These are phyloP conservation scores for Phania funesta DNA, from an alignment of 2,888 invertebrate species.

Conservation along the genomic window DNA sequence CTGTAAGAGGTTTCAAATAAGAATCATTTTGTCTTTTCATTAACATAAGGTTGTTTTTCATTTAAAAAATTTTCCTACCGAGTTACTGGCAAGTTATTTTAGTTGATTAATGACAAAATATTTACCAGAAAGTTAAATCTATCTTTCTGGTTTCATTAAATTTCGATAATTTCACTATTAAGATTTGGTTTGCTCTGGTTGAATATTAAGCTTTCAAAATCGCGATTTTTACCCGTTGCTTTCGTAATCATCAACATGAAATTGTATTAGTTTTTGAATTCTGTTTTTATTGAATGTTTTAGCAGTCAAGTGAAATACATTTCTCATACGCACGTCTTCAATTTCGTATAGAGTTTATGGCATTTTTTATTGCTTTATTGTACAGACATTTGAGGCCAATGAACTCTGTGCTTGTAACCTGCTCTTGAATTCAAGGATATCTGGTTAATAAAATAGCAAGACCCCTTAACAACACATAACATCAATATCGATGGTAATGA, in stretches of 20 bases:
- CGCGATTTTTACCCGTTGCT: neutral
- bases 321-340: neutral
- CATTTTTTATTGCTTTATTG: neutral
- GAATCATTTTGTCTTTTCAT: too few relatives aligned
- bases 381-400: constrained; percentile 18
- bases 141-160: too few relatives aligned
- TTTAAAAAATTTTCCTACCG: too few relatives aligned
- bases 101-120: too few relatives aligned
- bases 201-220: too few relatives aligned
- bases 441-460: constrained; percentile 37
- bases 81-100: too few relatives aligned
- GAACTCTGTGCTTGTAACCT: constrained; percentile 41
- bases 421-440: constrained; percentile 51
- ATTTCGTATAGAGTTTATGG: neutral
- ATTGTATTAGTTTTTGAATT: neutral
- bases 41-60: too few relatives aligned
- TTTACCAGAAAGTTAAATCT: too few relatives aligned
- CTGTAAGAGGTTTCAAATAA: too few relatives aligned
- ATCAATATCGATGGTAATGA: constrained; percentile 7
- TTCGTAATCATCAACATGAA: neutral
- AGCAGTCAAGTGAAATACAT: neutral
- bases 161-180: too few relatives aligned
- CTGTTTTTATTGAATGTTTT: neutral
- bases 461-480: constrained; percentile 26
- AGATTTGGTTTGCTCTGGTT: too few relatives aligned